Evolutionary conservation across 2,113 vertebrate genomes (phyloP).

Genomic region (Tamias sibiricus): DNA sequence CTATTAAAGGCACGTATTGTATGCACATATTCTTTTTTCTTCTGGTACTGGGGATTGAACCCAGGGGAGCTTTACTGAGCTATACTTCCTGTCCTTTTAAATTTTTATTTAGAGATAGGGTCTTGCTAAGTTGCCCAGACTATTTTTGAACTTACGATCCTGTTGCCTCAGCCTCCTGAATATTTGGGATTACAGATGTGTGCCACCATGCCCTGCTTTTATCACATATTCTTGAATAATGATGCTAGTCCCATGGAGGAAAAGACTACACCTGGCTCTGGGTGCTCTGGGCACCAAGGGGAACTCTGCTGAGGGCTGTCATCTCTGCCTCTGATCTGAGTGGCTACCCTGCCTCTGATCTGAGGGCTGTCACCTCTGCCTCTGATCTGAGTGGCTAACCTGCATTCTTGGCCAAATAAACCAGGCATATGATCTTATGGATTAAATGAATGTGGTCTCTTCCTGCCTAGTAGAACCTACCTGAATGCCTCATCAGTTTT

Average conservation of each 20-base stretch:
- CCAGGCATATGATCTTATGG: not conserved
- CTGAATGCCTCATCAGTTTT: not conserved
- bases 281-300: not conserved
- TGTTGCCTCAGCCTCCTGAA: not conserved
- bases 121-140: not conserved
- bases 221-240: not conserved
- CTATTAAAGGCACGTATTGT: not conserved
- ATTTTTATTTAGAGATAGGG: not conserved
- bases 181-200: not conserved
- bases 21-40: not conserved
- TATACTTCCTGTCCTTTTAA: not conserved
- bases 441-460: not conserved
- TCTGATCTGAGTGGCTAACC: too few relatives aligned
- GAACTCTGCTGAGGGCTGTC: not conserved
- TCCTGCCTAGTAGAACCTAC: not conserved
- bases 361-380: too few relatives aligned
- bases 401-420: not conserved
- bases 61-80: not conserved
- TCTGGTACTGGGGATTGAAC: not conserved
- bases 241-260: not conserved
- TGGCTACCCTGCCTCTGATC: not conserved
- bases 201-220: too few relatives aligned
- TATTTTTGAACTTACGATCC: not conserved
- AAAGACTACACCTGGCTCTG: not conserved
- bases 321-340: not conserved